Evolutionary conservation across 2,797 vertebrate species (phyloP), one percentile per base, ranked within the genome.

Genomic region (Chelon auratus): DNA sequence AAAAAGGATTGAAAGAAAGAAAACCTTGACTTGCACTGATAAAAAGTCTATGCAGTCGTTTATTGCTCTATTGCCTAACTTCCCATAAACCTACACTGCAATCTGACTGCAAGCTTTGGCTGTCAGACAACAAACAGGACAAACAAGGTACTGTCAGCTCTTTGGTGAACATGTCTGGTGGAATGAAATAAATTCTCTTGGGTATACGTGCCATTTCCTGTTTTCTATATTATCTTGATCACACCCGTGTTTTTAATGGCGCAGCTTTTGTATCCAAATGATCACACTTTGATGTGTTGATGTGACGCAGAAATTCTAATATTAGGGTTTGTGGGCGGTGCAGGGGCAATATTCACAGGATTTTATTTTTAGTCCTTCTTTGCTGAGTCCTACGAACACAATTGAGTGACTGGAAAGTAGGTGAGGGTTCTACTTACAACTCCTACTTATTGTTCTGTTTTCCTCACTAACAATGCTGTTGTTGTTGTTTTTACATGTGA

Each of bases 151-250:
- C 5, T 33, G 30, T 8, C 30, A 12, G 12, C 18, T 12, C 9
- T 22, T 20, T 50, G 48, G n/a, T 20, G 18, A 18, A 13, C 10
- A 40, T 12, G 39, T 40, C 39, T 13, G 8, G 10, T 11, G 39
- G 39, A 40, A 40, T 40, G 39, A 40, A 40, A 11, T 40, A 40
- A 40, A 13, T 40, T 33, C 39, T 40, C 10, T 12, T 40, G 39
- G 39, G 12, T 11, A 40, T 50, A 39, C 51, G 20, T 40, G 61
- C 30, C 30, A 14, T 54, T 84, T 82, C 68, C 77, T 77, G 40
- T 48, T 72, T 48, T 62, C 17, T 1, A 47, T 3, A n/a, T 40
- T 37, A 57, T 68, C 15, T 48, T 9, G 2, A 55, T 17, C 52
- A 64, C 43, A 18, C 58, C 65, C 39, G 42, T 70, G 50, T 72